phyloP scores from a whole-genome alignment of 2,113 vertebrate genomes.

The Lates calcarifer region DNA sequence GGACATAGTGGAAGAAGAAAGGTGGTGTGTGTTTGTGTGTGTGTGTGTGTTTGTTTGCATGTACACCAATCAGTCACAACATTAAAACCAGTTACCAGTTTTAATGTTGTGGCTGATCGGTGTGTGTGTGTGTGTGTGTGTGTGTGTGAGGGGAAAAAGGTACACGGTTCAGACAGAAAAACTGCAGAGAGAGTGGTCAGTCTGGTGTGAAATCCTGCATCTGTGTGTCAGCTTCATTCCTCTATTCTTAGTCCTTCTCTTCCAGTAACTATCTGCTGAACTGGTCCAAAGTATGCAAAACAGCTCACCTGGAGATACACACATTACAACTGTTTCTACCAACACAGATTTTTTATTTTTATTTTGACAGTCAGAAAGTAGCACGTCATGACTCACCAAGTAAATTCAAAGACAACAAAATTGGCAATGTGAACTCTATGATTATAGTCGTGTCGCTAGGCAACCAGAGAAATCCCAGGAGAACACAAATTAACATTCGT shows the following conservation, averaged over 20 bases:
- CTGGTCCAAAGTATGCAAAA: not conserved
- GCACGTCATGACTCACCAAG: not conserved
- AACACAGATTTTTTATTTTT: not conserved
- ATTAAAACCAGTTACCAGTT: too few relatives aligned
- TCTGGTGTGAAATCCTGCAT: constrained; percentile 81
- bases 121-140: constrained; percentile 14
- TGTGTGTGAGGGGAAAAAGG: not conserved
- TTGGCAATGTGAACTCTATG: not conserved
- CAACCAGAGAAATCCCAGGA: not conserved
- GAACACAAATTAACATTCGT: not conserved
- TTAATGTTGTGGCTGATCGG: too few relatives aligned
- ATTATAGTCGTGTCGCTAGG: not conserved
- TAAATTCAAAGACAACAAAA: not conserved
- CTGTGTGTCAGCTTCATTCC: constrained; percentile 70
- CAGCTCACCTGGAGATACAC: constrained; percentile 43
- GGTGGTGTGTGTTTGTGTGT: not conserved
- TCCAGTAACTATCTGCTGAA: constrained; percentile 55
- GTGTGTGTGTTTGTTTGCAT: not conserved
- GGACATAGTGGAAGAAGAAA: not conserved
- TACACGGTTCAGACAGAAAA: not conserved
- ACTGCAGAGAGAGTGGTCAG: constrained; percentile 24
- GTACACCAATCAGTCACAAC: too few relatives aligned
- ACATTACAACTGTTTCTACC: not conserved
- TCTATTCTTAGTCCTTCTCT: constrained; percentile 49
- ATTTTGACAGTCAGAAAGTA: not conserved